Evolutionary conservation across 2,113 vertebrate genomes (phyloP).

Genomic region (Onychorhynchus coronatus): DNA sequence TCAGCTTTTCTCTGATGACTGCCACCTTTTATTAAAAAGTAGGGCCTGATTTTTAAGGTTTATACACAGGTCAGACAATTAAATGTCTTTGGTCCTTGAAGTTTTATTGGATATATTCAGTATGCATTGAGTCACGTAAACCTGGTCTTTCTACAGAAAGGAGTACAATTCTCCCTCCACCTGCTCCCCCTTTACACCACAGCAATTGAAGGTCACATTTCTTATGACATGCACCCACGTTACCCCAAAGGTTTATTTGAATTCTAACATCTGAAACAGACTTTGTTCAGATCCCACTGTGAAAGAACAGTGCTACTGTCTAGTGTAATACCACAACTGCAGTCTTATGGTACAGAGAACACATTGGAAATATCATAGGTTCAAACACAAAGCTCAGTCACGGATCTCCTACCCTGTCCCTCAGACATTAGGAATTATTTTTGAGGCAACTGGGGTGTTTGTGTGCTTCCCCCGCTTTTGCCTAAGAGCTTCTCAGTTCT

Average conservation of each 20-base stretch:
- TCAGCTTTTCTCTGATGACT: not conserved
- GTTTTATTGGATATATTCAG: not conserved
- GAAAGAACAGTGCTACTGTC: not conserved
- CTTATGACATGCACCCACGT: fast-evolving
- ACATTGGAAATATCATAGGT: fast-evolving
- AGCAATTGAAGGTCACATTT: not conserved
- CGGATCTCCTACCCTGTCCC: not conserved
- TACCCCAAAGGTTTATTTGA: not conserved
- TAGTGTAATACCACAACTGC: not conserved
- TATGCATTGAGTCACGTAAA: not conserved
- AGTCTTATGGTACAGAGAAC: not conserved
- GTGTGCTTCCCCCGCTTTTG: fast-evolving
- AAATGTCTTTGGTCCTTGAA: not conserved
- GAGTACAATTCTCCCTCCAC: not conserved
- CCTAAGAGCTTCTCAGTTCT: not conserved
- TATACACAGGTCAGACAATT: not conserved
- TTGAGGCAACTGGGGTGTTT: not conserved
- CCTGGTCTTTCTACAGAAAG: not conserved
- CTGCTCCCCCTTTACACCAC: not conserved
- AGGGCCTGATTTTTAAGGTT: not conserved
- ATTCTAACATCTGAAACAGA: not conserved
- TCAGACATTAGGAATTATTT: not conserved
- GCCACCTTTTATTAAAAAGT: not conserved
- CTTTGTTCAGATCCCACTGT: not conserved
- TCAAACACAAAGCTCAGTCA: not conserved